These are phyloP conservation scores for Bombus soroeensis DNA, from an alignment of 1,140 invertebrate genomes.

Conservation along the genomic window DNA sequence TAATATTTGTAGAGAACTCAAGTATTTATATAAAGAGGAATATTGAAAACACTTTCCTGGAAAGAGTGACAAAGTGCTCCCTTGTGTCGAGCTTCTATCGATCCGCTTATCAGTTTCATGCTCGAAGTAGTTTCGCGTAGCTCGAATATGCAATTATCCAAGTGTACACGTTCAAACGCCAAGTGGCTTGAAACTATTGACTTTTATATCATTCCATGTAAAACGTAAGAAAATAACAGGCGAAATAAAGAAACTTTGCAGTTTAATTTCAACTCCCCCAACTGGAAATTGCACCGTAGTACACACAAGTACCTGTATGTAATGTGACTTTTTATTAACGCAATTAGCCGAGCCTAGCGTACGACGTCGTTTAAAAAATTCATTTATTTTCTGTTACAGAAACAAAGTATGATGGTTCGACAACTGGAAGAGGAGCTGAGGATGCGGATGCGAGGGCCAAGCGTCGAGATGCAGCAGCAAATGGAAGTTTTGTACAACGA, in stretches of 20 bases:
- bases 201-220: not conserved
- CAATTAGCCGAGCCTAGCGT: not conserved
- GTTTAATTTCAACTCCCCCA: not conserved
- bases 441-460: slow-evolving; percentile 92
- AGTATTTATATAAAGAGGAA: not conserved
- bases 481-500: slow-evolving; percentile 96
- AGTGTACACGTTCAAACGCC: not conserved
- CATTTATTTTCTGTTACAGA: slow-evolving; percentile 85
- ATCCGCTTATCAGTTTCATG: slow-evolving; percentile 29
- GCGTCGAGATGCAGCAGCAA: slow-evolving; percentile 95
- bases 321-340: not conserved
- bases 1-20: not conserved
- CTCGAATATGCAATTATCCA: slow-evolving; percentile 36
- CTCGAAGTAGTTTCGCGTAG: slow-evolving; percentile 19
- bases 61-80: not conserved
- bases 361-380: not conserved
- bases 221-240: not conserved
- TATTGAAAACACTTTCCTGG: not conserved
- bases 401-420: slow-evolving; percentile 97
- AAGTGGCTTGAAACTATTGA: not conserved
- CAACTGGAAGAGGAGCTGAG: slow-evolving; percentile 96
- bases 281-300: not conserved
- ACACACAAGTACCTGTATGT: not conserved
- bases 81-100: slow-evolving; percentile 1
- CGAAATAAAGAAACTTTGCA: not conserved